phyloP scores from a whole-genome alignment of 2,888 invertebrate genomes.

The Mimumesa dahlbomi region DNA sequence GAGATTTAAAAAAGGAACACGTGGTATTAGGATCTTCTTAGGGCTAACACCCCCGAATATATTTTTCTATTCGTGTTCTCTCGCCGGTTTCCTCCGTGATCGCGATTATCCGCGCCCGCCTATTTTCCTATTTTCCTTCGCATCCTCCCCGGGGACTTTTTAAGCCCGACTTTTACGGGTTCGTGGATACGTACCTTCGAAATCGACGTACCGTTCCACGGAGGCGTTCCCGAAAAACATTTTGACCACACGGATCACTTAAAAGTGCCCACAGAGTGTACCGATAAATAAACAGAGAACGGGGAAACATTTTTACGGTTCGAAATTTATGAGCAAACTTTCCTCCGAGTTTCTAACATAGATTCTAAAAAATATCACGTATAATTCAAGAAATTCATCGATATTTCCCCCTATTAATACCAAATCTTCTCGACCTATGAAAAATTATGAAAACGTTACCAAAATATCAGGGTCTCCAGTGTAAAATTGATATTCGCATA shows the following conservation, averaged over 20 bases:
- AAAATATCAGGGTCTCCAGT: too few relatives aligned
- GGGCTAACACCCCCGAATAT: not conserved
- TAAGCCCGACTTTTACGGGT: constrained; percentile 56
- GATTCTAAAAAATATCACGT: too few relatives aligned
- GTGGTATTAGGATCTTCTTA: not conserved
- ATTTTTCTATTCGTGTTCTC: not conserved
- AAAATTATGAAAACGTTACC: too few relatives aligned
- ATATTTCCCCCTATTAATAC: too few relatives aligned
- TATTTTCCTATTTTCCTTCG: constrained; percentile 12
- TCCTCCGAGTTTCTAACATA: too few relatives aligned
- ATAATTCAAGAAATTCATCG: too few relatives aligned
- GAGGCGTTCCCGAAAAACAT: constrained; percentile 24
- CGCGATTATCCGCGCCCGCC: constrained; percentile 34
- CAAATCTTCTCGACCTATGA: too few relatives aligned
- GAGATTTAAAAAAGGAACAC: not conserved
- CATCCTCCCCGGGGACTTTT: constrained; percentile 38
- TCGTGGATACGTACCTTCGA: constrained; percentile 49
- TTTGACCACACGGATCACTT: constrained; percentile 8
- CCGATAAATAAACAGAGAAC: constrained; percentile 17
- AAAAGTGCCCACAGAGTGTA: not conserved
- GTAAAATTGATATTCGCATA: too few relatives aligned
- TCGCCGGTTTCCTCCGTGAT: not conserved
- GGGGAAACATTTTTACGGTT: constrained; percentile 45
- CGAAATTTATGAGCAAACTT: constrained; percentile 12
- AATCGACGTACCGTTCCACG: constrained; percentile 31